Conservation (phyloP, 2,888 invertebrate species). For the Plutella xylostella region DNA sequence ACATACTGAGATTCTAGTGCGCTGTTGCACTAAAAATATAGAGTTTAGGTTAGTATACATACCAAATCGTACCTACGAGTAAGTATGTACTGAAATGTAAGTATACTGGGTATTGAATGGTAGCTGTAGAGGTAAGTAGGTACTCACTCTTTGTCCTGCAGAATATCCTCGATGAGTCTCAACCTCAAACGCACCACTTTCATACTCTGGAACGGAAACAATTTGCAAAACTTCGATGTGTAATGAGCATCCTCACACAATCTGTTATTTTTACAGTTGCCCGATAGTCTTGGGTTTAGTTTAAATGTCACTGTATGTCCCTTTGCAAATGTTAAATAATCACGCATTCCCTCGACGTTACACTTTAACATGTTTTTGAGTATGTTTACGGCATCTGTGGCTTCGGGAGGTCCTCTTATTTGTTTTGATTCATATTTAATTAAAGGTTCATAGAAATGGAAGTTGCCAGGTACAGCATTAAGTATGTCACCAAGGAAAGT, state of each 20-base stretch:
- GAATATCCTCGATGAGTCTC: slow-evolving; percentile 76
- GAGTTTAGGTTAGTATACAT: no score
- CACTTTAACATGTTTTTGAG: slow-evolving; percentile 81
- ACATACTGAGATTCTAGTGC: no score
- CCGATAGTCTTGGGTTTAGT: slow-evolving; percentile 88
- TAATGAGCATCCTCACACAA: slow-evolving; percentile 70
- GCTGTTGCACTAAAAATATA: no score
- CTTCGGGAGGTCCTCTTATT: slow-evolving; percentile 79
- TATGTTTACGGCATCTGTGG: slow-evolving; percentile 74
- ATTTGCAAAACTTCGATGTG: slow-evolving; percentile 80
- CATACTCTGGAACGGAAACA: slow-evolving; percentile 91
- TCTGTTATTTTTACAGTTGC: slow-evolving; percentile 75
- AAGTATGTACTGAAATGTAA: no score
- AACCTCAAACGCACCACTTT: slow-evolving; percentile 86
- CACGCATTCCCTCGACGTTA: slow-evolving; percentile 78
- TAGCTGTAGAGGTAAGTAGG: no score
- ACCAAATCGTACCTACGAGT: no score
- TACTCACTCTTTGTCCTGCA: slow-evolving; percentile 78
- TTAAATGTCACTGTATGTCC: slow-evolving; percentile 83
- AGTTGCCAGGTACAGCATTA: slow-evolving; percentile 87
- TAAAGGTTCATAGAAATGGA: slow-evolving; percentile 91
- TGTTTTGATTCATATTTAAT: slow-evolving; percentile 85
- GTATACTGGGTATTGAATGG: no score
- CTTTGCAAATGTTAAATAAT: slow-evolving; percentile 83
- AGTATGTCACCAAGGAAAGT: slow-evolving; percentile 90